Base-by-base conservation (phyloP, 2,888 invertebrate species). In the Tinea trinotella region DNA sequence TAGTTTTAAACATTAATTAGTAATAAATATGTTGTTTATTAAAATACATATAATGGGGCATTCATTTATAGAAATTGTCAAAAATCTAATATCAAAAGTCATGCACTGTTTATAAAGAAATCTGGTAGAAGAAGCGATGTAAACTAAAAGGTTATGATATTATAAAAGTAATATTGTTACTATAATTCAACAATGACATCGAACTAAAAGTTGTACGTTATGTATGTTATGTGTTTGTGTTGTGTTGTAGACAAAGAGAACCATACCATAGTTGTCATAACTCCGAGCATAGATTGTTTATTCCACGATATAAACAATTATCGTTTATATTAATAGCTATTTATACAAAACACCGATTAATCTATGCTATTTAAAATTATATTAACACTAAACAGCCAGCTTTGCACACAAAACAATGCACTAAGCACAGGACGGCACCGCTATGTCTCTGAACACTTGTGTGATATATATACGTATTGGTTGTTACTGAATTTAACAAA, bases 211-310 rank as follows among this genome's bases (percentile, higher is more conserved):
- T 17, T 19, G 6, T 10, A 19, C 46, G 46, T 22, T n/a, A n/a
- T 24, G 24, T 48, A 19, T 50, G 18, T 19, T 48, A 19, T 18
- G 50, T 48, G 17, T 12, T 5, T 18, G 17, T 48, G 2, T 3
- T 48, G 48, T 48, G 48, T 48, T 48, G 13, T 18, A 82, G 77
- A 84, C 84, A 85, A 85, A 84, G 84, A 76, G 83, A 84, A 84
- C 84, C 84, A 84, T 85, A 85, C 84, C 84, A 85, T 83, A 81
- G 84, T 85, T 78, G 84, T 84, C 84, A 85, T 85, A 79, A 81
- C 84, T 84, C 84, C 84, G 77, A 85, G 84, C 84, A 85, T 85
- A 82, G 84, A 80, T 84, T 80, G 82, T 68, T 82, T 82, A 78
- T 66, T 71, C 82, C 61, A 67, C 50, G 24, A 18, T 24, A 50